Evolutionary conservation across 2,797 vertebrate species (phyloP), one percentile per base, ranked within the genome.

Genomic region (Sitta carolinensis): DNA sequence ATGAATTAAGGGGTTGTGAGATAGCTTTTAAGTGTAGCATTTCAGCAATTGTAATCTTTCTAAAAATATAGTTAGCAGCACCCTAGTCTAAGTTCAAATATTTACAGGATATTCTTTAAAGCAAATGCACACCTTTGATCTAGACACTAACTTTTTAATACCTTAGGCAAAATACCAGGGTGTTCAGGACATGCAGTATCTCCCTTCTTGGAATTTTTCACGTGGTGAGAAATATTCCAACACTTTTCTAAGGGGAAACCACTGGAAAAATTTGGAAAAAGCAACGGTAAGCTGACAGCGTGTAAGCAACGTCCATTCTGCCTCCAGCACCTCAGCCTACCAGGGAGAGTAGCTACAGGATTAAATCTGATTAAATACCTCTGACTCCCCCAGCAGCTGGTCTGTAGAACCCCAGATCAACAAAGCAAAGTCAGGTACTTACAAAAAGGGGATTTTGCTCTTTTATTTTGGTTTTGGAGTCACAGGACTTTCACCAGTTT

Each of bases 1-100:
- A 57, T 5, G 3, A 73, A 76, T 42, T 36, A 16, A 5, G 11
- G 1, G 2, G 2, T 1, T 16, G 15, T 34, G 17, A 21, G 2
- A 23, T 6, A 72, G 15, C 11, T 78, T 72, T 69, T 38, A 83
- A 74, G 6, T 45, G 21, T 8, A 55, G 3, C 18, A 87, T 82
- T 91, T 64, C 27, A 79, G 29, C 54, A 47, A 58, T 4, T 3
- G 0, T 3, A 38, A 47, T 27, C 9, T 32, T 85, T 34, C 72
- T 70, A 51, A 63, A 84, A 50, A 78, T 17, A 5, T 4, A 51
- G 9, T 42, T 20, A 57, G 21, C 21, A 75, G 30, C 40, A 70
- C 10, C 21, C 1, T 36, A 74, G n/a, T 13, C 34, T 36, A 30
- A 69, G 16, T 47, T 80, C 23, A 92, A 45, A 58, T 62, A 73